Percentiles rank a stretch among this genome's conserved stretches.
Conservation (phyloP, 2,113 vertebrate genomes). For the Chelonoidis abingdonii region DNA sequence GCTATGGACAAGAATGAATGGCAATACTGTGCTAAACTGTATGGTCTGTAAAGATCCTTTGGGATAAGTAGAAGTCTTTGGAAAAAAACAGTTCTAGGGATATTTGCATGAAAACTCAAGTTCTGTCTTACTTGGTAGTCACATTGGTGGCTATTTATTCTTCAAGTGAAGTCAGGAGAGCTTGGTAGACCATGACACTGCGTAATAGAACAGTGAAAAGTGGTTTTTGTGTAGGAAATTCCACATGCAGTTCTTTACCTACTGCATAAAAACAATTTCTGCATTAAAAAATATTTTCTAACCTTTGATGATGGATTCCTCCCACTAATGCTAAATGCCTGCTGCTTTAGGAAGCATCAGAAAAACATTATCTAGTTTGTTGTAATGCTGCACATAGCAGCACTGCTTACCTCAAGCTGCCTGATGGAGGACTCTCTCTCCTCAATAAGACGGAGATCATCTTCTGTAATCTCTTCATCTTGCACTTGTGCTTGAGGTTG, state of each 20-base stretch:
- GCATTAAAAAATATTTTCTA: neutral
- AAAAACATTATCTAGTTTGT: neutral
- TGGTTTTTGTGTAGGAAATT: neutral
- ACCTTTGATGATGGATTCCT: neutral
- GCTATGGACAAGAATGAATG: neutral
- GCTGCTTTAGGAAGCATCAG: neutral
- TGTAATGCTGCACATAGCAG: neutral
- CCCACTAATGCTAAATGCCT: neutral
- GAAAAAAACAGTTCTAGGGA: neutral
- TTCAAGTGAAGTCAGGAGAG: neutral
- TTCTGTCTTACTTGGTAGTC: neutral
- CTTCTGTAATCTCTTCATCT: constrained; percentile 91
- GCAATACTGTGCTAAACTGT: neutral
- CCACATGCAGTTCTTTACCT: neutral
- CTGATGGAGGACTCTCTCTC: constrained; percentile 92
- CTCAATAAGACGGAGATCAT: constrained; percentile 92
- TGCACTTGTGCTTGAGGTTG: constrained; percentile 86
- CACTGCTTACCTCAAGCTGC: constrained; percentile 88
- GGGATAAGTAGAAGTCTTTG: neutral
- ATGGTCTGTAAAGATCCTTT: neutral
- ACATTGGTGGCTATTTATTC: neutral
- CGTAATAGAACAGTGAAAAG: neutral
- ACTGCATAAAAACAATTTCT: neutral
- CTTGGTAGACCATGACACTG: neutral
- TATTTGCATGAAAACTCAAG: accelerated